Evolutionary conservation across 2,113 vertebrate species (phyloP).

Genomic region (Penelope pileata): DNA sequence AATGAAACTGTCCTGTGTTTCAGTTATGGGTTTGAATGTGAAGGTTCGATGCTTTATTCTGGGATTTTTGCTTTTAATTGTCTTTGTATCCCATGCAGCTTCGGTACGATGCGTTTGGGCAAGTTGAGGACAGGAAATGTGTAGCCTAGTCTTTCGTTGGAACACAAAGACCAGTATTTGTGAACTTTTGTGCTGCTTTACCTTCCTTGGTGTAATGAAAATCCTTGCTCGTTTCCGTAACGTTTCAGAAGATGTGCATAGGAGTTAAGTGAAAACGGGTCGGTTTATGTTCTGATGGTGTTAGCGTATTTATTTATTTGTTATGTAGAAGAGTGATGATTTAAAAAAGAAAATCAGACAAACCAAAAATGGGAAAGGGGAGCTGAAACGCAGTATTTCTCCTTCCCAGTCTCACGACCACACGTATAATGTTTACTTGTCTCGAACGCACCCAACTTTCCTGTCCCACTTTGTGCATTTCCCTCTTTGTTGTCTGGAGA

Average conservation of each 20-base stretch:
- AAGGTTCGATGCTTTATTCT: slow-evolving; percentile 75
- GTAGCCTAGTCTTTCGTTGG: slow-evolving; percentile 37
- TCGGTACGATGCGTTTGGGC: slow-evolving; percentile 46
- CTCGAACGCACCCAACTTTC: slow-evolving; percentile 49
- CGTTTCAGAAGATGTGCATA: slow-evolving; percentile 70
- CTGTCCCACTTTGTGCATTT: not conserved
- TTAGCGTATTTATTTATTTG: slow-evolving; percentile 83
- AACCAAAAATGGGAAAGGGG: slow-evolving; percentile 66
- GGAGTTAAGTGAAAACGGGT: slow-evolving; percentile 77
- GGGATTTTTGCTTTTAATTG: slow-evolving; percentile 40
- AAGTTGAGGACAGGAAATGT: slow-evolving; percentile 52
- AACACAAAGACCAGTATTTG: slow-evolving; percentile 38
- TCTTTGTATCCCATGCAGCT: slow-evolving; percentile 36
- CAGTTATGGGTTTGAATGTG: slow-evolving; percentile 74
- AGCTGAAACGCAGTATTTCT: not conserved
- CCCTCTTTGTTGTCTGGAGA: slow-evolving; percentile 24
- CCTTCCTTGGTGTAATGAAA: slow-evolving; percentile 64
- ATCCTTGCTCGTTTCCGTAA: slow-evolving; percentile 48
- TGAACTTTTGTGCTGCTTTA: slow-evolving; percentile 66
- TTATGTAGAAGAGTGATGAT: slow-evolving; percentile 43
- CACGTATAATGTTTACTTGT: slow-evolving; percentile 51
- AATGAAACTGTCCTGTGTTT: slow-evolving; percentile 75
- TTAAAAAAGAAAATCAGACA: slow-evolving; percentile 57
- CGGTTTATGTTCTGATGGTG: slow-evolving; percentile 76
- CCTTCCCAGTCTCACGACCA: slow-evolving; percentile 1